phyloP scores from a whole-genome alignment of 2,113 vertebrate species.

The Trematomus loennbergii region DNA sequence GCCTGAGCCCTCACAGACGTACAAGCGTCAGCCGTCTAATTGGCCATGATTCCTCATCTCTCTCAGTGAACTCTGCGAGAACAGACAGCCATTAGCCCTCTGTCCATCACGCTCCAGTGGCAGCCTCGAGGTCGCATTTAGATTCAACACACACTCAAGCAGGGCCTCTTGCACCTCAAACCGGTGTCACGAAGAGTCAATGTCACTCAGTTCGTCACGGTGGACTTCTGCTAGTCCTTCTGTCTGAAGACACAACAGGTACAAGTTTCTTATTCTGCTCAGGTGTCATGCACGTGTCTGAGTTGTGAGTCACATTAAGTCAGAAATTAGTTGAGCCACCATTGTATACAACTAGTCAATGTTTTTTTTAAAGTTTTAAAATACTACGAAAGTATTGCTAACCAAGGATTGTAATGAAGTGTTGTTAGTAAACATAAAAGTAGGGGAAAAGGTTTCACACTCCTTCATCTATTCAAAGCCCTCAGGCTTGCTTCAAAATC shows the following conservation, averaged over 20 bases:
- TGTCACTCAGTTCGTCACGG: slow-evolving; percentile 23
- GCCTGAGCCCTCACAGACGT: background rate
- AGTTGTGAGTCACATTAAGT: background rate
- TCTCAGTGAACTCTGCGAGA: background rate
- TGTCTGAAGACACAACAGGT: slow-evolving; percentile 20
- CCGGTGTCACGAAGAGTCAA: slow-evolving; percentile 47
- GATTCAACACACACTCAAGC: slow-evolving; percentile 21
- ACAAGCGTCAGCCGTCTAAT: slow-evolving; percentile 18
- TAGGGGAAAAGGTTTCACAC: too few relatives aligned
- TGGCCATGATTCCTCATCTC: slow-evolving; percentile 9
- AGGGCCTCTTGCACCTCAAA: slow-evolving; percentile 31
- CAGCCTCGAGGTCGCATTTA: slow-evolving; percentile 14
- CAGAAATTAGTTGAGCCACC: background rate
- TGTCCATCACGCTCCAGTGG: slow-evolving; percentile 27
- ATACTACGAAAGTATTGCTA: too few relatives aligned
- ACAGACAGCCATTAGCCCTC: slow-evolving; percentile 42
- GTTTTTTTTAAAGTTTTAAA: too few relatives aligned
- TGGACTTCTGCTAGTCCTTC: slow-evolving; percentile 4
- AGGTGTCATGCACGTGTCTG: slow-evolving; percentile 5
- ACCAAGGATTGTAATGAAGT: too few relatives aligned
- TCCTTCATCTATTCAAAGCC: too few relatives aligned
- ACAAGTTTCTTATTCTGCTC: slow-evolving; percentile 19
- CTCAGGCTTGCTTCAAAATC: too few relatives aligned
- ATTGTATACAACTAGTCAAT: too few relatives aligned
- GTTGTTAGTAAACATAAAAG: too few relatives aligned